Percentiles rank a stretch among this genome's conserved stretches.
phyloP scores from a whole-genome alignment of 2,113 vertebrate genomes.

The Bubalus kerabau region DNA sequence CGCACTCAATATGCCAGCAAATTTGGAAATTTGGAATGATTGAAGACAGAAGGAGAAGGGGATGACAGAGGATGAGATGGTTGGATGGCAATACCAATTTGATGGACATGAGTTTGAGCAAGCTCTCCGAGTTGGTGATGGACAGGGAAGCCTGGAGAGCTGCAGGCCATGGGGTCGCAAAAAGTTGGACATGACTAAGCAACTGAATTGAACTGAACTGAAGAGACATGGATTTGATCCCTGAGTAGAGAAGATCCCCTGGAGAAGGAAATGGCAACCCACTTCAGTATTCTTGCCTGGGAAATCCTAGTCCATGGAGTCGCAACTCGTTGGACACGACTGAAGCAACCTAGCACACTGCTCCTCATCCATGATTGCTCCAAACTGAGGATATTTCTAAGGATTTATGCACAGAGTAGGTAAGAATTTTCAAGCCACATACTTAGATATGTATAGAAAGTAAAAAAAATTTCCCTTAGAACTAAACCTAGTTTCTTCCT shows the following conservation, averaged over 20 bases:
- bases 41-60: neutral
- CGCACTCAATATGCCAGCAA: too few relatives aligned
- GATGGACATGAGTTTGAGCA: neutral
- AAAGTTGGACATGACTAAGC: neutral
- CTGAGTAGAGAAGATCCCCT: neutral
- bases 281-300: neutral
- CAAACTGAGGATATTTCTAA: neutral
- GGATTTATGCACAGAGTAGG: neutral
- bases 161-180: neutral
- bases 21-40: neutral
- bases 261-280: neutral
- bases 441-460: neutral
- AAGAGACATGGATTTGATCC: neutral
- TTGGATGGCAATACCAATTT: neutral
- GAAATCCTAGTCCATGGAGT: neutral
- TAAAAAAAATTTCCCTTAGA: neutral
- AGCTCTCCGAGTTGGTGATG: neutral
- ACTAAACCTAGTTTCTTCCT: neutral
- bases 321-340: accelerated
- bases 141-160: neutral
- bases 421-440: neutral
- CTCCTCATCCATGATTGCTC: neutral
- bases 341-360: neutral
- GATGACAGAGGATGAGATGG: neutral
- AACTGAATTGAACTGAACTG: neutral